A percentile compares a stretch with the other conserved stretches of the same genome.
Evolutionary conservation across 2,797 vertebrate species (phyloP).

Genomic region (Todus mexicanus): DNA sequence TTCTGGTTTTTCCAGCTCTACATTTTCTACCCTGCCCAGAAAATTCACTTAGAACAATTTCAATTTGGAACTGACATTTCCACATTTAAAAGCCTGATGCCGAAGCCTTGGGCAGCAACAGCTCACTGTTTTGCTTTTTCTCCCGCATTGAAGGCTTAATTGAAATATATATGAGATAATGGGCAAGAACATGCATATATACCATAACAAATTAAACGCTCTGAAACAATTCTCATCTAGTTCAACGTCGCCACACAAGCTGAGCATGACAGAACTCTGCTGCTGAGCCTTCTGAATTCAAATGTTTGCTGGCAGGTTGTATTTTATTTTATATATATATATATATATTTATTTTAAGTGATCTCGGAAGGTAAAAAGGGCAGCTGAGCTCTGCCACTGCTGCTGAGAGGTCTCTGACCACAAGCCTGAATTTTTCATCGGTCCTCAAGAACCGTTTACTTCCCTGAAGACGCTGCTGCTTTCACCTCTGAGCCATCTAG

Average conservation of each 20-base stretch:
- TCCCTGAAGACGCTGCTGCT: background rate
- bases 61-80: background rate
- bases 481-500: background rate
- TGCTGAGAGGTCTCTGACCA: background rate
- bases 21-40: background rate
- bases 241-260: background rate
- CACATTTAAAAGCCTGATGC: background rate
- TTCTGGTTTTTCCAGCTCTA: background rate
- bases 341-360: background rate
- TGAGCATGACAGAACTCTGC: background rate
- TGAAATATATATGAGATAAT: slow-evolving; percentile 33
- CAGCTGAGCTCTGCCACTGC: background rate
- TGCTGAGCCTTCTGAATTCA: background rate
- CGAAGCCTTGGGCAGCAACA: background rate
- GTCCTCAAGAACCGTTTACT: background rate
- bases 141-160: background rate
- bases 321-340: background rate
- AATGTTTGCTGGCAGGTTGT: background rate
- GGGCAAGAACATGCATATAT: background rate
- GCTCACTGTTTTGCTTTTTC: background rate
- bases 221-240: background rate
- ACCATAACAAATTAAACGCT: slow-evolving; percentile 31
- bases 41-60: background rate
- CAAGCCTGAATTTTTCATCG: background rate
- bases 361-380: background rate